phyloP scores from a whole-genome alignment of 2,888 invertebrate genomes.

The Neocrepidodera transversa region DNA sequence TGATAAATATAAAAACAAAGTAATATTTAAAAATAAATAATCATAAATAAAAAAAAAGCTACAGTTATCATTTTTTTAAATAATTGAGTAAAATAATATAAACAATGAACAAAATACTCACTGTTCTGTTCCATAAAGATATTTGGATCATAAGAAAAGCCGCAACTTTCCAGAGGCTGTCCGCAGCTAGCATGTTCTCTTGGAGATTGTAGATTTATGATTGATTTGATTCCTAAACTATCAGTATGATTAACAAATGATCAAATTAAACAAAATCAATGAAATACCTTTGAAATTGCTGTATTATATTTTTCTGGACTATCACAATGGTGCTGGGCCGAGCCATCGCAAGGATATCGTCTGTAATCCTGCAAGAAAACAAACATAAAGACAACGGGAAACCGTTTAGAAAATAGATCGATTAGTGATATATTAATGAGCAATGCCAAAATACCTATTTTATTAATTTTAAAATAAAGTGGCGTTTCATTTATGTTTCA shows the following conservation, averaged over 20 bases:
- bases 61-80: too few relatives aligned
- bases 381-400: too few relatives aligned
- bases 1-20: too few relatives aligned
- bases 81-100: too few relatives aligned
- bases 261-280: slow-evolving; percentile 25
- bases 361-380: slow-evolving; percentile 76
- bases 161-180: slow-evolving; percentile 74
- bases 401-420: too few relatives aligned
- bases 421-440: too few relatives aligned
- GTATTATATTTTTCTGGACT: slow-evolving; percentile 76
- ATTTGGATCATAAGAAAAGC: slow-evolving; percentile 86
- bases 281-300: slow-evolving; percentile 75
- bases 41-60: too few relatives aligned
- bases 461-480: too few relatives aligned
- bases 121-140: slow-evolving; percentile 85
- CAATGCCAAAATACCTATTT: too few relatives aligned
- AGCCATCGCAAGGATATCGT: slow-evolving; percentile 88
- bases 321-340: slow-evolving; percentile 80
- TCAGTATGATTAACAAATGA: slow-evolving; percentile 21
- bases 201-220: slow-evolving; percentile 84
- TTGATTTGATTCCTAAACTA: slow-evolving; percentile 80
- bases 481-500: too few relatives aligned
- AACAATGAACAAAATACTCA: slow-evolving; percentile 67
- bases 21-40: too few relatives aligned
- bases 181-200: slow-evolving; percentile 91